Evolutionary conservation across 2,113 vertebrate genomes (phyloP), one percentile per base, ranked within the genome.

Genomic region (Hippocampus barbouri): DNA sequence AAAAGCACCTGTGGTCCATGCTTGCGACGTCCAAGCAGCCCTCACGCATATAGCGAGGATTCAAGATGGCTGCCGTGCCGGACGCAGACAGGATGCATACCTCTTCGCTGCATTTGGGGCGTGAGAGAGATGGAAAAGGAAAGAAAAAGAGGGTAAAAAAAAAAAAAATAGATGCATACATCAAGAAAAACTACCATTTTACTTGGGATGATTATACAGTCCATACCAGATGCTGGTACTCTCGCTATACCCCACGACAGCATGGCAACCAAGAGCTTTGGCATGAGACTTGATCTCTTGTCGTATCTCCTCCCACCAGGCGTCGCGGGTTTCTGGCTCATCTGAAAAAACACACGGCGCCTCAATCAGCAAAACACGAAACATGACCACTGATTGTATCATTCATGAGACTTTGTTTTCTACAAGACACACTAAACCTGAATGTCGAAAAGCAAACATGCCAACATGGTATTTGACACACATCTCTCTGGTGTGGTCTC

Each of bases 221-320:
- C 51, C 84, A 69, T 93, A 99, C 97, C 97, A 99, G 91, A 98
- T 99, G 91, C 96, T 98, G 47, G 97, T 99, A 84, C 94, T 96
- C 90, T 99, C 97, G 75, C 96, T 98, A 92, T 99, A 99, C 77
- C 97, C 97, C 76, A 98, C 93, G 70, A 99, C 97, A 73, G 96
- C 97, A 73, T 98, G 97, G 89, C 97, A 99, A 83, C 96, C 97
- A 73, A 99, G 93, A 73, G 97, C 97, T 92, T 95, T 98, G 87
- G 96, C 97, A 85, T 99, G 97, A 79, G 97, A 99, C 90, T 98
- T 98, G 89, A 99, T 99, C 91, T 99, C 97, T 90, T 99, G 97
- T 86, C 97, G 94, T 81, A 99, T 96, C 91, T 99, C 97, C 80
- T 98, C 97, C 97, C 97, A 99, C 97, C 97, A 99, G 1, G 97